Percentiles rank a stretch among this genome's conserved stretches.
Evolutionary conservation across 2,888 invertebrate species (phyloP).

Genomic region (Ectemnius lituratus): DNA sequence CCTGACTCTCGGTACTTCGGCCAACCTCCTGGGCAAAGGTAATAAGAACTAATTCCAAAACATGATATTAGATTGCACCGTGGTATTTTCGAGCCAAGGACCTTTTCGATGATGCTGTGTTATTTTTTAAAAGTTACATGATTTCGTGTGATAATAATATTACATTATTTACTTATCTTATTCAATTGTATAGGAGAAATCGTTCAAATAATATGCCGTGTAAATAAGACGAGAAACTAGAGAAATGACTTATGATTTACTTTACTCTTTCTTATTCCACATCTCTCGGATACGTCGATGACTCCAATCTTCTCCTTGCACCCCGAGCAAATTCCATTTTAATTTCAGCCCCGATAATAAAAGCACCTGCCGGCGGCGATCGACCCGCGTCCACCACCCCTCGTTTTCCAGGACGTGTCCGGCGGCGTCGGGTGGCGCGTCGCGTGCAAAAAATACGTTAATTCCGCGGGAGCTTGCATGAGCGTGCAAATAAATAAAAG

Average conservation of each 20-base stretch:
- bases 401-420: too few species aligned
- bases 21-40: not conserved
- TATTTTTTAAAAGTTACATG: too few species aligned
- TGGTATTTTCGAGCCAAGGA: too few species aligned
- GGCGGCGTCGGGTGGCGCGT: conserved; percentile 52
- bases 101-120: too few species aligned
- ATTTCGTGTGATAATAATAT: too few species aligned
- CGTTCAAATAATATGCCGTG: too few species aligned
- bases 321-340: not conserved
- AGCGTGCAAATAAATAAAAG: conserved; percentile 76
- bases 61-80: too few species aligned
- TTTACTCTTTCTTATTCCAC: not conserved
- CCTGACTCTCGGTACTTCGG: not conserved
- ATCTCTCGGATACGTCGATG: not conserved
- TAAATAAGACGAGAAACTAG: too few species aligned
- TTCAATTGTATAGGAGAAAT: too few species aligned
- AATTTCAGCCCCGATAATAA: conserved; percentile 44
- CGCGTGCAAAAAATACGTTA: conserved; percentile 76
- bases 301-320: not conserved
- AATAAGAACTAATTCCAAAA: not conserved
- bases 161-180: too few species aligned
- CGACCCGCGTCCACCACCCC: conserved; percentile 54
- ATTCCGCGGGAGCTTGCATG: conserved; percentile 73
- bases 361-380: conserved; percentile 62
- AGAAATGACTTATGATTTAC: not conserved